Base-by-base conservation (phyloP, 2,888 invertebrate species). In the Diadegma fenestrale region DNA sequence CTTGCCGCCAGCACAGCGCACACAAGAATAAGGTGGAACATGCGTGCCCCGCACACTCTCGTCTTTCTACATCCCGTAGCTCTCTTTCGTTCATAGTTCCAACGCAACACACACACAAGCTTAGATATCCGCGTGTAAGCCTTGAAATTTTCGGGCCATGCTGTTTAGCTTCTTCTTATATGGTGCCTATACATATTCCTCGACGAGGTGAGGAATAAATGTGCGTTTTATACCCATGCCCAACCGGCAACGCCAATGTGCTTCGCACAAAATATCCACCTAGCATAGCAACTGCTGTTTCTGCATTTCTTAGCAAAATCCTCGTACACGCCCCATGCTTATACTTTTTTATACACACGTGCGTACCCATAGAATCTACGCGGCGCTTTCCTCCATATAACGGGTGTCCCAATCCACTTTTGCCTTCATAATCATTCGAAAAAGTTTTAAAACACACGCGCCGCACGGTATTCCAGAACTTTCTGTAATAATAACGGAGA, bases 241-340 rank as follows among this genome's bases (percentile, higher is more conserved):
- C 7, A 30, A 22, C 61, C 14, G 51, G 48, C 51, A 78, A 73
- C 71, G 79, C n/a, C n/a, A 68, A 73, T 66, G 72, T 73, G 79
- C 58, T 72, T 87, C 87, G 89, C 90, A 90, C 90, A 90, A 91
- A 91, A 91, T 90, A 90, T 78, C 90, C 90, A 91, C 90, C 92
- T 92, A 93, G 93, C 93, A 92, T 93, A 92, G 93, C 93, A 93
- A 93, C 93, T 93, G 93, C 93, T 93, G 92, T 91, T 93, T 93
- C 91, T 93, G 93, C 93, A 93, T 93, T 93, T 92, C 93, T 92
- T 91, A 92, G 89, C 92, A 63, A 69, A 80, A 63, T 68, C 19
- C 73, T 68, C 68, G 84, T 51, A 76, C 84, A 89, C 89, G 91
- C 90, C 90, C 91, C 91, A 91, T 90, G 87, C 91, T 85, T 87